A percentile compares a stretch with the other conserved stretches of the same genome.
These are phyloP conservation scores for Leptinotarsa lineolata DNA, from an alignment of 1,140 invertebrate genomes.

Conservation along the genomic window DNA sequence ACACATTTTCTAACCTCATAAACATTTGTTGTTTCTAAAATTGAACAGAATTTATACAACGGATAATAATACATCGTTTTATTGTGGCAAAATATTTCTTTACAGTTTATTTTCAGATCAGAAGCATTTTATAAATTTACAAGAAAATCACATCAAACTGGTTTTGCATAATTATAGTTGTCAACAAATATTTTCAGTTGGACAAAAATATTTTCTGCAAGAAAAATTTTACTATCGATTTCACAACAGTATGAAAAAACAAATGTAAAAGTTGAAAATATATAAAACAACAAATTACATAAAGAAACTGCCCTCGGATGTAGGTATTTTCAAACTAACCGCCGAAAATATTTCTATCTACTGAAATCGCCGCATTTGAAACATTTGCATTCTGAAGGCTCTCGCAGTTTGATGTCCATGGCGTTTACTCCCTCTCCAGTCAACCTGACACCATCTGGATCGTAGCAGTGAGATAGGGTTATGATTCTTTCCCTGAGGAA, in stretches of 20 bases:
- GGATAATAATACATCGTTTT: slow-evolving; percentile 8
- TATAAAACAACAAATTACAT: too few species aligned
- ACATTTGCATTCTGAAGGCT: slow-evolving; percentile 87
- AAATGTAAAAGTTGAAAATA: too few species aligned
- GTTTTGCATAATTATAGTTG: too few species aligned
- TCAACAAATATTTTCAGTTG: too few species aligned
- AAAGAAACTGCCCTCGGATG: too few species aligned
- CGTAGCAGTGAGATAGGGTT: slow-evolving; percentile 83
- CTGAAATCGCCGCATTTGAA: slow-evolving; percentile 82
- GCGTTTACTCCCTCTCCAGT: slow-evolving; percentile 63
- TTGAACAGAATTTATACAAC: not conserved
- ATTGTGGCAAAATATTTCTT: slow-evolving; percentile 15
- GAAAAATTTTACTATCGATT: too few species aligned
- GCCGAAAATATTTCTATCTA: slow-evolving; percentile 56
- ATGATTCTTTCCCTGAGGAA: slow-evolving; percentile 78
- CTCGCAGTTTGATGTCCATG: slow-evolving; percentile 81
- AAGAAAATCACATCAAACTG: slow-evolving; percentile 9
- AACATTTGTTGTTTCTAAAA: not conserved
- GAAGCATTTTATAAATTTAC: not conserved
- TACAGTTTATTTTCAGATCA: not conserved
- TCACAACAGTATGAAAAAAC: too few species aligned
- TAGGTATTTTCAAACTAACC: too few species aligned
- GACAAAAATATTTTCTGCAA: too few species aligned
- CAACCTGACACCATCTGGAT: slow-evolving; percentile 79
- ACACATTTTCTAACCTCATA: too few species aligned